Conservation (phyloP, 2,797 vertebrate genomes). For the Phrynocephalus guinanensis region DNA sequence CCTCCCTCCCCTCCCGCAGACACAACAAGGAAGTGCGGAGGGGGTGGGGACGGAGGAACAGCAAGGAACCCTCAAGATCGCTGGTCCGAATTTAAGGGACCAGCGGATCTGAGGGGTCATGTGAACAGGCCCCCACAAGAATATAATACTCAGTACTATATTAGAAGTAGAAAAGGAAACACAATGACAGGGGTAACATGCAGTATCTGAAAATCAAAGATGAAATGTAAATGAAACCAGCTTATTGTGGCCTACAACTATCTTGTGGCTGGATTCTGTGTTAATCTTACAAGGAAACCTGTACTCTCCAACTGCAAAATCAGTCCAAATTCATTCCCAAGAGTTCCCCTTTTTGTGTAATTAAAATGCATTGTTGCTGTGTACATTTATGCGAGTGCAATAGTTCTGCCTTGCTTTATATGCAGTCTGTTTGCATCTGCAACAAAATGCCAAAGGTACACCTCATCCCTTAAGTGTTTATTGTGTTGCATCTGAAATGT, state of each 20-base stretch:
- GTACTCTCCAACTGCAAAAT: neutral
- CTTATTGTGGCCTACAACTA: neutral
- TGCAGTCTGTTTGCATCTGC: neutral
- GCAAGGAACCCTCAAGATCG: too few relatives aligned
- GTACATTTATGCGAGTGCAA: neutral
- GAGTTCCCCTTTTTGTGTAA: neutral
- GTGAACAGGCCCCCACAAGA: too few relatives aligned
- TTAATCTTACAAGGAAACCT: neutral
- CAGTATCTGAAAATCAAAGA: neutral
- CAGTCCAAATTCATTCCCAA: neutral
- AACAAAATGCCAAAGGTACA: neutral
- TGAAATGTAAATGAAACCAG: neutral
- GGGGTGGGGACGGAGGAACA: too few relatives aligned
- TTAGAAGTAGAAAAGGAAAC: neutral
- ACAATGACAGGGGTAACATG: neutral
- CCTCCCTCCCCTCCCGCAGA: too few relatives aligned
- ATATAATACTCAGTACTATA: neutral
- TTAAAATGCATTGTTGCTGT: too few relatives aligned
- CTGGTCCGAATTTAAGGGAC: too few relatives aligned
- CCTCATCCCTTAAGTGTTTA: conserved; percentile 19
- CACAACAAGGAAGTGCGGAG: too few relatives aligned
- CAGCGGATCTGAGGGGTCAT: too few relatives aligned
- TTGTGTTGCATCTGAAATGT: conserved; percentile 30
- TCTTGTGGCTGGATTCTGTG: neutral
- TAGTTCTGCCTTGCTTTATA: neutral